phyloP scores from a whole-genome alignment of 2,797 vertebrate species.

The Schizopygopsis pylzovi region DNA sequence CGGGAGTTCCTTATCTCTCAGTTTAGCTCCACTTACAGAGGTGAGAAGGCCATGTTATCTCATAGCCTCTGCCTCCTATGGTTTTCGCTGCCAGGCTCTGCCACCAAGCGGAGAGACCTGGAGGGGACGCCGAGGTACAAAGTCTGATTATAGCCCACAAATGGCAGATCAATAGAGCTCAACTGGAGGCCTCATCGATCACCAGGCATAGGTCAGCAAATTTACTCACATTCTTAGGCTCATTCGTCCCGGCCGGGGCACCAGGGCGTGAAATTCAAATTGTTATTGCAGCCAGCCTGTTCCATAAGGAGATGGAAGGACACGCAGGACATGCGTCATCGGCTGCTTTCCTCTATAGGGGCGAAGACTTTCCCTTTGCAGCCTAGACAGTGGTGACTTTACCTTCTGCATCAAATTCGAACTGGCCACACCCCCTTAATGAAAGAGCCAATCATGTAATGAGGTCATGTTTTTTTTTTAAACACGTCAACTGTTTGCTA shows the following conservation, averaged over 20 bases:
- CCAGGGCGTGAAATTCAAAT: constrained; percentile 82
- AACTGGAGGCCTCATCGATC: constrained; percentile 78
- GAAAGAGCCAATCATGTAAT: constrained; percentile 18
- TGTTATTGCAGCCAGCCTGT: constrained; percentile 81
- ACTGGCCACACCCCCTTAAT: constrained; percentile 54
- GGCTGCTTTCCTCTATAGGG: constrained; percentile 70
- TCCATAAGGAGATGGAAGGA: constrained; percentile 78
- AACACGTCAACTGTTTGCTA: background rate
- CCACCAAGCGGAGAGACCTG: background rate
- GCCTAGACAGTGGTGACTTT: constrained; percentile 49
- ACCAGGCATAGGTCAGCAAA: constrained; percentile 74
- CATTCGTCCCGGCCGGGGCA: constrained; percentile 71
- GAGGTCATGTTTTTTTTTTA: background rate
- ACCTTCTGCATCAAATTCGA: constrained; percentile 46
- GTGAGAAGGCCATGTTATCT: constrained; percentile 44
- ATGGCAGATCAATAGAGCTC: constrained; percentile 78
- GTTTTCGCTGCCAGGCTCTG: constrained; percentile 12
- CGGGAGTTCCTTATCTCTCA: constrained; percentile 16
- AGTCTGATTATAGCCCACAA: constrained; percentile 67
- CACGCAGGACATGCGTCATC: constrained; percentile 74
- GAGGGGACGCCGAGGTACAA: constrained; percentile 49
- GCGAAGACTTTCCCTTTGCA: constrained; percentile 67
- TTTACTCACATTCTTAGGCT: constrained; percentile 76
- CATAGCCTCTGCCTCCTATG: background rate
- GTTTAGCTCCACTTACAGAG: constrained; percentile 40